These are phyloP conservation scores for Macaca mulatta DNA, from an alignment of 2,113 vertebrate genomes.

Conservation along the genomic window DNA sequence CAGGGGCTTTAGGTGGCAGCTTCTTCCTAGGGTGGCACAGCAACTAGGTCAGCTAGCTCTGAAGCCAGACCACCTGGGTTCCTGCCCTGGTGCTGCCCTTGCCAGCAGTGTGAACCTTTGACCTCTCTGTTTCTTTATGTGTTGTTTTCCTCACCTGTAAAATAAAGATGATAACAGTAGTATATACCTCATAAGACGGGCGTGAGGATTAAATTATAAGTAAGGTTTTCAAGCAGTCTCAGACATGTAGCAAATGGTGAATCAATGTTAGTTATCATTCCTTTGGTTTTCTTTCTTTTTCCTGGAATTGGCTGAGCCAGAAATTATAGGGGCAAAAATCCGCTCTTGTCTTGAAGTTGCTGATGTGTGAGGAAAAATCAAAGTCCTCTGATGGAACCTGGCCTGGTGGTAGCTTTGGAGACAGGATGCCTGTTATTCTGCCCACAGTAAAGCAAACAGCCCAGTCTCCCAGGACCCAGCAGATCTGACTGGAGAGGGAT, in stretches of 20 bases:
- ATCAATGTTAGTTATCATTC: not conserved
- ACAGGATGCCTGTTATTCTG: not conserved
- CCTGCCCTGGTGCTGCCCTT: not conserved
- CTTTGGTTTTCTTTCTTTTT: not conserved
- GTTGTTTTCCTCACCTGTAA: not conserved
- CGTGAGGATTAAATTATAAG: not conserved
- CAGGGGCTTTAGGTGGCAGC: not conserved
- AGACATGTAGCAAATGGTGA: not conserved
- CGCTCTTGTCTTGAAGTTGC: constrained; percentile 41
- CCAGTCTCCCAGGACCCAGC: not conserved
- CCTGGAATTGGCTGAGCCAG: not conserved
- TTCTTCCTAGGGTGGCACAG: not conserved
- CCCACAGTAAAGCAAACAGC: not conserved
- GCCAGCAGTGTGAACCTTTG: not conserved
- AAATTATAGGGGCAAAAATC: constrained; percentile 31
- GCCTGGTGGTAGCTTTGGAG: not conserved
- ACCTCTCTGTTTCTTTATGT: not conserved
- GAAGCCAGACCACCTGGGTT: not conserved
- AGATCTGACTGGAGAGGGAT: not conserved
- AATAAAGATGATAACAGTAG: not conserved
- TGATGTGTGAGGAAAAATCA: constrained; percentile 68
- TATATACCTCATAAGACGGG: not conserved
- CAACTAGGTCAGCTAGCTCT: not conserved
- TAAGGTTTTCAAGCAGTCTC: not conserved
- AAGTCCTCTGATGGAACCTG: fast-evolving